Percentiles rank a stretch among this genome's conserved stretches.
phyloP scores from a whole-genome alignment of 2,113 vertebrate genomes.

The Puffinus mauretanicus region DNA sequence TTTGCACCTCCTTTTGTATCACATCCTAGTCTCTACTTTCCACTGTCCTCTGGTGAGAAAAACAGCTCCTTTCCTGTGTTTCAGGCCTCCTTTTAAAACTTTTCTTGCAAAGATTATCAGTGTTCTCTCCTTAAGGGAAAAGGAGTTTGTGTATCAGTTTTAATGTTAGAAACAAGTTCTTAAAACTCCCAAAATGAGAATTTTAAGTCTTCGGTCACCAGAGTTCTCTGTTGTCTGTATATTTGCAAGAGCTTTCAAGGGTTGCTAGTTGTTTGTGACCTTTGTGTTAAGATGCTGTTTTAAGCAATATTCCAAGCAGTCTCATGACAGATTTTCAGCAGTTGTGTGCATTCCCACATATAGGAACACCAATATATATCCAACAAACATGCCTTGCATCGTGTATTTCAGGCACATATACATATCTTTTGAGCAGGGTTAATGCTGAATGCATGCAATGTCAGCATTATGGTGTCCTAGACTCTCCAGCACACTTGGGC shows the following conservation, averaged over 20 bases:
- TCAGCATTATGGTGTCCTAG: neutral
- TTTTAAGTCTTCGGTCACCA: neutral
- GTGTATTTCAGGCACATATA: rapidly evolving
- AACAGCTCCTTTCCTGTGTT: neutral
- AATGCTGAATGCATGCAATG: rapidly evolving
- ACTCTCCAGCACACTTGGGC: neutral
- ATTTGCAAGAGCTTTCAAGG: neutral
- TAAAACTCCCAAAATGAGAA: neutral
- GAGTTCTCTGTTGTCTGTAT: neutral
- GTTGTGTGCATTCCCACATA: neutral
- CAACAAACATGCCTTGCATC: neutral
- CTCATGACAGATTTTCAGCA: neutral
- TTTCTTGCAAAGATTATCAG: neutral
- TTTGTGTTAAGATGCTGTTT: neutral
- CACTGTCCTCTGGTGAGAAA: neutral
- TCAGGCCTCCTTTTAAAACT: neutral
- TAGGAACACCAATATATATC: neutral
- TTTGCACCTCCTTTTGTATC: neutral
- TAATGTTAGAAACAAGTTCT: neutral
- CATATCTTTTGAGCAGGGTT: neutral
- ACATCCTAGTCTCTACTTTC: neutral
- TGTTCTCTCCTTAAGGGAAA: neutral
- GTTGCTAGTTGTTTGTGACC: neutral
- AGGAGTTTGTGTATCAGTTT: neutral
- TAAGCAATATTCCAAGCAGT: neutral